A percentile compares a stretch with the other conserved stretches of the same genome.
phyloP scores from a whole-genome alignment of 2,797 vertebrate species.

The Periparus ater region DNA sequence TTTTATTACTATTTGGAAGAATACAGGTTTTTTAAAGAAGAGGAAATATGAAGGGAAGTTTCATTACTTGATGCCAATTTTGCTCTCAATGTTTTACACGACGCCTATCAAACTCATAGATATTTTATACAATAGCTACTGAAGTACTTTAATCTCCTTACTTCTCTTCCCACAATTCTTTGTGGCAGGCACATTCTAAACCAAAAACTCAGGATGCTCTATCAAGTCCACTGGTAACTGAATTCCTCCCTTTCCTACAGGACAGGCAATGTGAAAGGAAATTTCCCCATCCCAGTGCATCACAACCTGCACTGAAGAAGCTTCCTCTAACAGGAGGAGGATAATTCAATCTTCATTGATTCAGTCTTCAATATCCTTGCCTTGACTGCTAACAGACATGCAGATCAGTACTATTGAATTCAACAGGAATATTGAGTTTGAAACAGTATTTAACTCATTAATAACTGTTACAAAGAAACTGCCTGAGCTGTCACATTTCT shows the following conservation, averaged over 20 bases:
- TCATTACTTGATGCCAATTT: neutral
- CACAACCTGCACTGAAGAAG: neutral
- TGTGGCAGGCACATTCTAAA: neutral
- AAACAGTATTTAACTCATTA: neutral
- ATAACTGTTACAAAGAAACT: neutral
- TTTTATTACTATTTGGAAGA: neutral
- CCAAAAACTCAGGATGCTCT: neutral
- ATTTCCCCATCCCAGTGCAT: neutral
- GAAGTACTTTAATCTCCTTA: neutral
- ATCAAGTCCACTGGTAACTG: neutral
- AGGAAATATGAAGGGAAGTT: neutral
- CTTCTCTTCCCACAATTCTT: neutral
- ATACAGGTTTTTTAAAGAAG: neutral
- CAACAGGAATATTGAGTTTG: neutral
- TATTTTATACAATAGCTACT: neutral
- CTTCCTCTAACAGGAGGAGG: neutral
- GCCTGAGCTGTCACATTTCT: neutral
- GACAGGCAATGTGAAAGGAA: neutral
- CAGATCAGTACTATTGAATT: neutral
- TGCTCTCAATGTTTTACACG: neutral
- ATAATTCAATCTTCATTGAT: neutral
- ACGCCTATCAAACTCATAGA: neutral
- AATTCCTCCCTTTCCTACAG: neutral
- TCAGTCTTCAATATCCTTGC: neutral
- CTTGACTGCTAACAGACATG: neutral